Conservation (phyloP, 2,888 invertebrate genomes). For the Sabellastarte sp. region DNA sequence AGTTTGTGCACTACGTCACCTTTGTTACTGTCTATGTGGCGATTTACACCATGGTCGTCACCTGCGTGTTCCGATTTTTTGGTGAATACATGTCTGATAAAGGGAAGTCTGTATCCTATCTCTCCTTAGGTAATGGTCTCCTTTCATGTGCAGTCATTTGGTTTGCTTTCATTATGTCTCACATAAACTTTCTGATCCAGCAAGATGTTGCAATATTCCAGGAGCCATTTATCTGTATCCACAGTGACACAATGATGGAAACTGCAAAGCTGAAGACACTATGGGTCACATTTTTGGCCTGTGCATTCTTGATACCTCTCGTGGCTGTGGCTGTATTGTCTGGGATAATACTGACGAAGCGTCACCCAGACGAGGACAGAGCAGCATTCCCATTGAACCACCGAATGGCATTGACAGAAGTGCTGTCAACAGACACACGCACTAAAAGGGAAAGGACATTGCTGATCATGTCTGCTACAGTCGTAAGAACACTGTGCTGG, state of each 20-base stretch:
- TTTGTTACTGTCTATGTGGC: constrained; percentile 32
- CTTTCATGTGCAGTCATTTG: constrained; percentile 27
- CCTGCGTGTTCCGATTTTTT: constrained; percentile 28
- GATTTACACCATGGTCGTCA: constrained; percentile 31
- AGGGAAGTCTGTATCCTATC: constrained; percentile 5
- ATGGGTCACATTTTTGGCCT: constrained; percentile 31
- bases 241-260: constrained; percentile 14
- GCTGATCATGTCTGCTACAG: constrained; percentile 25
- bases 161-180: constrained; percentile 25
- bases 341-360: constrained; percentile 21
- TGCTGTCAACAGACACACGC: constrained; percentile 19
- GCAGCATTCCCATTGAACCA: neutral
- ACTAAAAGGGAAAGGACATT: constrained; percentile 25
- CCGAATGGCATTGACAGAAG: too few species aligned
- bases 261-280: constrained; percentile 21
- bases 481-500: constrained; percentile 29
- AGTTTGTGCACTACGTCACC: constrained; percentile 29
- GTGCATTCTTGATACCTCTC: constrained; percentile 30
- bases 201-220: constrained; percentile 26
- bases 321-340: constrained; percentile 26
- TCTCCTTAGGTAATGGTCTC: constrained; percentile 23
- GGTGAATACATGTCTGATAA: constrained; percentile 13
- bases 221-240: constrained; percentile 27
- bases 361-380: neutral
- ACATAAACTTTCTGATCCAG: constrained; percentile 27